Evolutionary conservation across 2,797 vertebrate species (phyloP).

Genomic region (Petrocephalus schoutedeni): DNA sequence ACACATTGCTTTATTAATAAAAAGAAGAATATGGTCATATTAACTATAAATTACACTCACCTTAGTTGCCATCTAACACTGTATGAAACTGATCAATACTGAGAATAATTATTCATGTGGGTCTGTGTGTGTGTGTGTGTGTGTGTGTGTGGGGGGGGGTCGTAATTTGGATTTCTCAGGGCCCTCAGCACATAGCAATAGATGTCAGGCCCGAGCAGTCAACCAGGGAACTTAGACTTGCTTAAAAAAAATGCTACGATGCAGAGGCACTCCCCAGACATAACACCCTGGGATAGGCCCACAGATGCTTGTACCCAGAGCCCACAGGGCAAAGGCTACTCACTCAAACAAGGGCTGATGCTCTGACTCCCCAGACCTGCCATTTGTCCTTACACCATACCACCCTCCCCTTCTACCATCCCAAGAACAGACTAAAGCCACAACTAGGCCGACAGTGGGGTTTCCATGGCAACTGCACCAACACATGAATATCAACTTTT

Average conservation of each 20-base stretch:
- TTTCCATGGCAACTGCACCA: constrained; percentile 59
- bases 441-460: constrained; percentile 57
- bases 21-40: background rate
- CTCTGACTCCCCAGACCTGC: background rate
- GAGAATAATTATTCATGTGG: background rate
- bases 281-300: background rate
- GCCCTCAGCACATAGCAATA: background rate
- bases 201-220: background rate
- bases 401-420: constrained; percentile 37
- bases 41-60: background rate
- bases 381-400: constrained; percentile 30
- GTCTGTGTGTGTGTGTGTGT: background rate
- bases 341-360: background rate
- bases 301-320: background rate
- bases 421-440: constrained; percentile 54
- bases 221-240: background rate
- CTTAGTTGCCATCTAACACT: background rate
- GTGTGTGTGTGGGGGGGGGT: background rate
- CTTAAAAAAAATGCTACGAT: background rate
- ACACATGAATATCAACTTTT: constrained; percentile 40
- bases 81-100: background rate
- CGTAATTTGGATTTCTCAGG: background rate
- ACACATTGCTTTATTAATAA: background rate
- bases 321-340: background rate
- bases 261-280: background rate